phyloP scores from a whole-genome alignment of 2,797 vertebrate species.

The Cossypha caffra region DNA sequence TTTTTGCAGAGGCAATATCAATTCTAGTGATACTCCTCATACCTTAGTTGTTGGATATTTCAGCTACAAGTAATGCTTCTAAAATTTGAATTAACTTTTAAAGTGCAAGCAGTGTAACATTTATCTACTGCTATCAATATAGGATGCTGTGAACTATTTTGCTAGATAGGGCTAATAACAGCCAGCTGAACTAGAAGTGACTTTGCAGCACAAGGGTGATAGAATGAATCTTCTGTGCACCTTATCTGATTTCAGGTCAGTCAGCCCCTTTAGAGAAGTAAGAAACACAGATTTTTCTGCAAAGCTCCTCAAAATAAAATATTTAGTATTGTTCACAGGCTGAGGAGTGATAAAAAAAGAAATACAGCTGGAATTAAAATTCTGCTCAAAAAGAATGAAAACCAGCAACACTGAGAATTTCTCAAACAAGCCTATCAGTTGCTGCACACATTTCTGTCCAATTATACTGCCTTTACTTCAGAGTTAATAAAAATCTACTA shows the following conservation, averaged over 20 bases:
- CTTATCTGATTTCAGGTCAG: constrained; percentile 44
- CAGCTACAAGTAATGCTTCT: neutral
- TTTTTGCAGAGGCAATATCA: constrained; percentile 25
- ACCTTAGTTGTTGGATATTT: neutral
- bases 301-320: constrained; percentile 34
- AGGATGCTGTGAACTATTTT: constrained; percentile 27
- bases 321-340: neutral
- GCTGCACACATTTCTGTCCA: constrained; percentile 30
- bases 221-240: neutral
- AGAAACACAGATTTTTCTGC: neutral
- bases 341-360: neutral
- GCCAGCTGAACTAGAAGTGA: constrained; percentile 17
- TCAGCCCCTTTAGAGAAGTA: neutral
- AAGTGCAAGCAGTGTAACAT: constrained; percentile 36
- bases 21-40: neutral
- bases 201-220: neutral
- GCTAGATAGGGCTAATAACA: constrained; percentile 27
- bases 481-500: constrained; percentile 33
- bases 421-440: constrained; percentile 20
- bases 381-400: constrained; percentile 12
- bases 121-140: constrained; percentile 42
- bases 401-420: neutral
- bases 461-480: constrained; percentile 22
- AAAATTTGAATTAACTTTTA: constrained; percentile 40
- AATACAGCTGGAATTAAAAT: neutral